phyloP scores from a whole-genome alignment of 2,797 vertebrate genomes.

The Platalea minor region DNA sequence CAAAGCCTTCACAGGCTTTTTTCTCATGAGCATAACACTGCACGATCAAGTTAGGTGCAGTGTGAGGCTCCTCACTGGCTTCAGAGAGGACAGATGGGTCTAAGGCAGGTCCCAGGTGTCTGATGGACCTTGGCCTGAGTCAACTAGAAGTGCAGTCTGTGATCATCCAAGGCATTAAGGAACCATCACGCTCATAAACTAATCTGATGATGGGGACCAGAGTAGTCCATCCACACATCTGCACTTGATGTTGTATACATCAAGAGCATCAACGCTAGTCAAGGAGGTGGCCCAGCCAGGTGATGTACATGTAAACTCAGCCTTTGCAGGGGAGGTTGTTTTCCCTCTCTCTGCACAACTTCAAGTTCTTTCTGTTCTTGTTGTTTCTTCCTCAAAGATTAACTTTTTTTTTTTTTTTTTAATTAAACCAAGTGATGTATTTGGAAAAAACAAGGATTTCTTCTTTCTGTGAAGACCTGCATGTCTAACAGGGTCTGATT shows the following conservation, averaged over 20 bases:
- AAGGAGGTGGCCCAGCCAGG: neutral
- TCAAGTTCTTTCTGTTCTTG: neutral
- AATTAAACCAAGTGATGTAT: neutral
- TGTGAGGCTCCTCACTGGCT: neutral
- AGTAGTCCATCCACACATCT: neutral
- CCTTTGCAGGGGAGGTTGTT: neutral
- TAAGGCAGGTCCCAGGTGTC: neutral
- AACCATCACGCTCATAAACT: neutral
- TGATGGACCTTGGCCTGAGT: neutral
- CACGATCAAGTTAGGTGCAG: neutral
- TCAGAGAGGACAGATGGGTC: neutral
- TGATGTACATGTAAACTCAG: neutral
- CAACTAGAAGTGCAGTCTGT: neutral
- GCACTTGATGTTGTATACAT: neutral
- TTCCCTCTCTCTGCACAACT: neutral
- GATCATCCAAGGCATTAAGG: neutral
- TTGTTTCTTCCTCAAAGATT: neutral
- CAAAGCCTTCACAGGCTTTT: neutral
- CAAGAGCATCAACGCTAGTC: neutral
- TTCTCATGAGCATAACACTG: neutral
- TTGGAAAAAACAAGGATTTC: neutral
- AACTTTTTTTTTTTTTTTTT: neutral
- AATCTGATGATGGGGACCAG: neutral
- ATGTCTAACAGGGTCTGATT: neutral
- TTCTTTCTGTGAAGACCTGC: neutral